phyloP scores from a whole-genome alignment of 2,113 vertebrate genomes.

The Pseudorasbora parva region DNA sequence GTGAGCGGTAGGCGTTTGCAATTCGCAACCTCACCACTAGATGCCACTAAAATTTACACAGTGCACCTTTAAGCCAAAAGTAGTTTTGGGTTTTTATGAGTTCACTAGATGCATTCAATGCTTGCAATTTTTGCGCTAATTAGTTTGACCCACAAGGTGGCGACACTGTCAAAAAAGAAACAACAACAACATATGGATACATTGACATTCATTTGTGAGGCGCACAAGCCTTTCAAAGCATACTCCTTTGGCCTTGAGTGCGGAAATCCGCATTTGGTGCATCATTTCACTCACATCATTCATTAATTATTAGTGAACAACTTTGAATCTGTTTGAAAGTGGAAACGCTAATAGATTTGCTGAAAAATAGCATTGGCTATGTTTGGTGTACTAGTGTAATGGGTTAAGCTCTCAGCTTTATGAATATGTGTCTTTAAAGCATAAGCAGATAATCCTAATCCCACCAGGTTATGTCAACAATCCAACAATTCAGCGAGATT shows the following conservation, averaged over 20 bases:
- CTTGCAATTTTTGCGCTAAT: not conserved
- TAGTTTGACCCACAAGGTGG: not conserved
- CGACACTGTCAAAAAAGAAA: not conserved
- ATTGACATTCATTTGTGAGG: not conserved
- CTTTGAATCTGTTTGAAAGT: not conserved
- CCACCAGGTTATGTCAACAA: slow-evolving; percentile 69
- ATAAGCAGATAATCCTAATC: slow-evolving; percentile 74
- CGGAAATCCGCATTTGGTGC: no score
- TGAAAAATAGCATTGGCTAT: not conserved
- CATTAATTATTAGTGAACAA: no score
- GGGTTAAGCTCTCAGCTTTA: slow-evolving; percentile 73
- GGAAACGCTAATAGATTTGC: not conserved
- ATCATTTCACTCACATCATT: no score
- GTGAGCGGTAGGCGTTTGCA: no score
- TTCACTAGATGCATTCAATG: not conserved
- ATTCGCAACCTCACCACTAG: no score
- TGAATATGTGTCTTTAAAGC: slow-evolving; percentile 63
- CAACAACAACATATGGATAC: no score
- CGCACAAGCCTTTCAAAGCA: no score
- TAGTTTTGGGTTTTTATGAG: not conserved
- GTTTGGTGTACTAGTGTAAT: slow-evolving; percentile 64
- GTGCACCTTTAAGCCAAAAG: not conserved
- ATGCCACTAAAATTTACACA: no score
- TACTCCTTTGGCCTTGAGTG: no score
- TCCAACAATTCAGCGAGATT: slow-evolving; percentile 61